Conservation (phyloP, 2,888 invertebrate genomes). For the Acanthosoma haemorrhoidale region DNA sequence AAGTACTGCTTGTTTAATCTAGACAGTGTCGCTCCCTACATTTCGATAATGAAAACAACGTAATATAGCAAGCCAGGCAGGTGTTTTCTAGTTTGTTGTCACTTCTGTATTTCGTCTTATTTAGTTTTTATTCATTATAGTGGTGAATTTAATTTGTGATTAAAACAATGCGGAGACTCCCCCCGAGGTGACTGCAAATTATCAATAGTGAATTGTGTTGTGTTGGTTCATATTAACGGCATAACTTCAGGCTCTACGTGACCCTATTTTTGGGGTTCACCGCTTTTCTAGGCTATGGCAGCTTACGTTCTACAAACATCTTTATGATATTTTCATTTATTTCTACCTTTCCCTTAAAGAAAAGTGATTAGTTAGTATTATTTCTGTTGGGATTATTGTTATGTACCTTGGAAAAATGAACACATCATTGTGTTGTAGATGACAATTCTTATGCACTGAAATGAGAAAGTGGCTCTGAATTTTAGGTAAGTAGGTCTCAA, state of each 20-base stretch:
- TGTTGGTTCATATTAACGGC: constrained; percentile 20
- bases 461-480: constrained; percentile 40
- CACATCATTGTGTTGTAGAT: constrained; percentile 31
- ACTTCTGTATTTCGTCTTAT: constrained; percentile 35
- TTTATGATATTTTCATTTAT: constrained; percentile 25
- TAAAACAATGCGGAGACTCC: constrained; percentile 36
- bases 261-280: constrained; percentile 42
- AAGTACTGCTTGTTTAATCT: constrained; percentile 29
- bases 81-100: constrained; percentile 40
- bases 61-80: constrained; percentile 40
- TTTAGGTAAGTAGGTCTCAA: constrained; percentile 41
- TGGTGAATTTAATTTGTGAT: constrained; percentile 30
- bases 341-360: neutral
- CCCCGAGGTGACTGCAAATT: constrained; percentile 29
- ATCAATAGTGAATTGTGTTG: constrained; percentile 20
- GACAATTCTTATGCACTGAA: constrained; percentile 33
- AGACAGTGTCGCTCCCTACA: constrained; percentile 35
- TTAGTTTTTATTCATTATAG: neutral
- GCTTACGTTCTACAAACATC: constrained; percentile 30
- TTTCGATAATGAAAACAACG: constrained; percentile 38
- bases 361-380: neutral
- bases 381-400: constrained; percentile 15
- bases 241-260: constrained; percentile 36
- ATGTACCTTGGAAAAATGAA: constrained; percentile 30
- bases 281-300: constrained; percentile 41